Conservation (phyloP, 2,888 invertebrate species). For the Eilema depressum region DNA sequence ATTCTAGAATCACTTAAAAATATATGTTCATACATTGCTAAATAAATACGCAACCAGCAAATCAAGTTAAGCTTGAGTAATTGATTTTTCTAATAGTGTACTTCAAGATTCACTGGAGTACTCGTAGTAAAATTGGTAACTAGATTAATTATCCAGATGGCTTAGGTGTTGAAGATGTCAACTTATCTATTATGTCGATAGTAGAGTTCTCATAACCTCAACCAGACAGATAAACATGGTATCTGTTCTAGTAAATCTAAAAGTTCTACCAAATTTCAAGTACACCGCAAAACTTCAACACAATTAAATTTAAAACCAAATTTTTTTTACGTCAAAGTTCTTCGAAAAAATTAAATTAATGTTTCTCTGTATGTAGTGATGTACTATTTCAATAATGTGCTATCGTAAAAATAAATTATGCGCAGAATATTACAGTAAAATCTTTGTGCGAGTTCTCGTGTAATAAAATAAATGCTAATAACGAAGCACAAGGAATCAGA, state of each 20-base stretch:
- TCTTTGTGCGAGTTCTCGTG: conserved; percentile 25
- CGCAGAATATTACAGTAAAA: background rate
- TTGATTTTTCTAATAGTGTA: background rate
- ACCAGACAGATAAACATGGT: background rate
- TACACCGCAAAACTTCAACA: background rate
- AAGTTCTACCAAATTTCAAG: background rate
- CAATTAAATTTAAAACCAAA: background rate
- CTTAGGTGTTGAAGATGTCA: background rate
- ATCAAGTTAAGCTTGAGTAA: too few relatives aligned
- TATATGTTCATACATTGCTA: too few relatives aligned
- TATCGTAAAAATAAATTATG: background rate
- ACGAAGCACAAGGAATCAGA: conserved; percentile 23
- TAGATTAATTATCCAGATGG: background rate
- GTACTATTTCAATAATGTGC: conserved; percentile 5
- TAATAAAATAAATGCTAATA: conserved; percentile 53
- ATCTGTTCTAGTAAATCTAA: background rate
- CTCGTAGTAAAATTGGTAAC: background rate
- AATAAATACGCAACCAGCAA: too few relatives aligned
- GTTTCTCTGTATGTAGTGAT: background rate
- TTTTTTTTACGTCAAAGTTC: background rate
- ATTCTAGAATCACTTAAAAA: too few relatives aligned
- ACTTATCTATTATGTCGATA: background rate
- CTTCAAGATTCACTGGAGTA: too few relatives aligned
- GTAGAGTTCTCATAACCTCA: background rate
- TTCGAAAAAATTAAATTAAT: conserved; percentile 1